These are phyloP conservation scores for Thalassoma bifasciatum DNA, from an alignment of 2,113 vertebrate genomes.

Conservation along the genomic window DNA sequence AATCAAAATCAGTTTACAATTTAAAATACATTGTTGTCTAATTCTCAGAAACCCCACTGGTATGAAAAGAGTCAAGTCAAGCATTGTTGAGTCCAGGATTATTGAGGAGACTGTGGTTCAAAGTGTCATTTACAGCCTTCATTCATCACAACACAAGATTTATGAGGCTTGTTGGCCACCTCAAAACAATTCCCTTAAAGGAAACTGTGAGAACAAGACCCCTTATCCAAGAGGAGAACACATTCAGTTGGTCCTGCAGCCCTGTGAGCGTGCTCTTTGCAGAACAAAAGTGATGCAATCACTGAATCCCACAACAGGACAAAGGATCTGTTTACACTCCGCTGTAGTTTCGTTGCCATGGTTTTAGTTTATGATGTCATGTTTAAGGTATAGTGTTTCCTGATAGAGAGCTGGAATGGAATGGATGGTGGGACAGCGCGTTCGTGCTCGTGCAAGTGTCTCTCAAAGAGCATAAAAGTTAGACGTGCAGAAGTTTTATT, in stretches of 20 bases:
- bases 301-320: conserved; percentile 19
- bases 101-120: neutral
- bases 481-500: conserved; percentile 28
- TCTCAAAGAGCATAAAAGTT: no score
- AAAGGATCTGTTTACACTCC: conserved; percentile 63
- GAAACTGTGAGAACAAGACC: neutral
- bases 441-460: neutral
- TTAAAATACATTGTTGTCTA: no score
- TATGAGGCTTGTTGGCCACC: neutral
- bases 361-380: conserved; percentile 61
- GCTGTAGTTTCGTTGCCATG: conserved; percentile 62
- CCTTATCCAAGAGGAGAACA: no score
- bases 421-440: neutral
- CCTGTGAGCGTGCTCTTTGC: neutral
- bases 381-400: conserved; percentile 48
- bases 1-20: neutral
- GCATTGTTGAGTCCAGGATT: neutral
- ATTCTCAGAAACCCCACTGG: no score
- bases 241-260: neutral
- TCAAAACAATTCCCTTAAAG: neutral
- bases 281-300: conserved; percentile 61
- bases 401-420: conserved; percentile 13
- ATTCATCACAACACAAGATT: neutral
- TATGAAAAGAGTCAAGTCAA: neutral
- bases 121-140: neutral